Conservation (phyloP, 2,797 vertebrate species). For the Chiroxiphia lanceolata region DNA sequence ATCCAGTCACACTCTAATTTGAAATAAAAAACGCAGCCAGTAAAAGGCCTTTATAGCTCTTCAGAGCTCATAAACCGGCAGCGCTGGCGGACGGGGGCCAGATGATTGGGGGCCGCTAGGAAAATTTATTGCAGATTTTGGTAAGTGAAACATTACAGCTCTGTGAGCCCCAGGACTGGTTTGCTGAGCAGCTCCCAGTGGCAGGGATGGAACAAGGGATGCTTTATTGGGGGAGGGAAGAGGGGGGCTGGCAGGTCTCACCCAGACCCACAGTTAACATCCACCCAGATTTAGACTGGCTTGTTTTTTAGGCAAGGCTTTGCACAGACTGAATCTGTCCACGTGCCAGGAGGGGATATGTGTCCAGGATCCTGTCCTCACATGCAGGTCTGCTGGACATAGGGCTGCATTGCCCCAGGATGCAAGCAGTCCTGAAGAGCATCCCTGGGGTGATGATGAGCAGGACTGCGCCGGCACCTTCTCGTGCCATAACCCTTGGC, state of each 20-base stretch:
- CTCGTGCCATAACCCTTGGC: background rate
- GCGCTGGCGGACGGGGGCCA: background rate
- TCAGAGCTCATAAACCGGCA: constrained; percentile 61
- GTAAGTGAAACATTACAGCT: constrained; percentile 60
- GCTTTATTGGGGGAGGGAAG: constrained; percentile 43
- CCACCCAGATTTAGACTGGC: background rate
- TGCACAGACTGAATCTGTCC: background rate
- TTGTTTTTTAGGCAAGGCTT: background rate
- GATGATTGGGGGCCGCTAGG: constrained; percentile 29
- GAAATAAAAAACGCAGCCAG: constrained; percentile 44
- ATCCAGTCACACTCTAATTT: constrained; percentile 54
- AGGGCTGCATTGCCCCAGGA: background rate
- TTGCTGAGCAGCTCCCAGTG: constrained; percentile 7
- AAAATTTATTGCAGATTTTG: constrained; percentile 67
- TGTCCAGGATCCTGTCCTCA: background rate
- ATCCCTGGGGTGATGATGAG: background rate
- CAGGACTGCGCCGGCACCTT: background rate
- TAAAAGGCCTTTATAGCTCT: constrained; percentile 62
- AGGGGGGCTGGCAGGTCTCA: constrained; percentile 1
- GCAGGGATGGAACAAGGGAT: constrained; percentile 48
- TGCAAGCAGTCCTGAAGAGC: background rate
- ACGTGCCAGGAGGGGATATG: background rate
- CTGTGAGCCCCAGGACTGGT: background rate
- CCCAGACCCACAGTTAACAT: constrained; percentile 6
- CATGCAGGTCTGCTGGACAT: background rate